Conservation (phyloP, 2,797 vertebrate genomes). For the Hippopotamyrus pictus region DNA sequence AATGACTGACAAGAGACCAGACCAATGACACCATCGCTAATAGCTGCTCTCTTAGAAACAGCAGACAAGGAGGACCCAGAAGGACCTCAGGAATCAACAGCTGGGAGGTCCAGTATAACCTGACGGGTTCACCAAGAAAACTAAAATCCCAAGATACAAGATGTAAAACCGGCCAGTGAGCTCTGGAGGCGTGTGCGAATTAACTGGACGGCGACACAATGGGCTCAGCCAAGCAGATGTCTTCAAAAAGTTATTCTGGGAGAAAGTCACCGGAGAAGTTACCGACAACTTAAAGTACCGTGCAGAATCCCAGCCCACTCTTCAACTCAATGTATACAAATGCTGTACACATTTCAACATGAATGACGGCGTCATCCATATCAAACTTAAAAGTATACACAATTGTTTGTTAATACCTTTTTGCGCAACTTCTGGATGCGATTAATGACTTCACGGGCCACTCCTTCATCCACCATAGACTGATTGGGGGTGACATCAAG, state of each 20-base stretch:
- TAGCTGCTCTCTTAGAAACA: background rate
- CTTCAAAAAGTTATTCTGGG: background rate
- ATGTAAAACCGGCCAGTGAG: background rate
- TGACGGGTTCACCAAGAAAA: background rate
- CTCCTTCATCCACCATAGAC: conserved; percentile 91
- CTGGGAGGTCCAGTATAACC: background rate
- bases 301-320: background rate
- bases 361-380: background rate
- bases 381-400: background rate
- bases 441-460: conserved; percentile 94
- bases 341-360: background rate
- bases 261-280: background rate
- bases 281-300: background rate
- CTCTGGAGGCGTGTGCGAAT: background rate
- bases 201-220: background rate
- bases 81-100: background rate
- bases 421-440: conserved; percentile 98
- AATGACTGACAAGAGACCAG: background rate
- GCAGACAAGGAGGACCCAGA: background rate
- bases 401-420: conserved; percentile 66
- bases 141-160: background rate
- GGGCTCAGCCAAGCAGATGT: background rate
- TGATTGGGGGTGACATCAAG: conserved; percentile 88
- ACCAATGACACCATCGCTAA: background rate
- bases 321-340: background rate